Base-by-base conservation (phyloP, 2,888 invertebrate species). In the Platerodrilus igneus region DNA sequence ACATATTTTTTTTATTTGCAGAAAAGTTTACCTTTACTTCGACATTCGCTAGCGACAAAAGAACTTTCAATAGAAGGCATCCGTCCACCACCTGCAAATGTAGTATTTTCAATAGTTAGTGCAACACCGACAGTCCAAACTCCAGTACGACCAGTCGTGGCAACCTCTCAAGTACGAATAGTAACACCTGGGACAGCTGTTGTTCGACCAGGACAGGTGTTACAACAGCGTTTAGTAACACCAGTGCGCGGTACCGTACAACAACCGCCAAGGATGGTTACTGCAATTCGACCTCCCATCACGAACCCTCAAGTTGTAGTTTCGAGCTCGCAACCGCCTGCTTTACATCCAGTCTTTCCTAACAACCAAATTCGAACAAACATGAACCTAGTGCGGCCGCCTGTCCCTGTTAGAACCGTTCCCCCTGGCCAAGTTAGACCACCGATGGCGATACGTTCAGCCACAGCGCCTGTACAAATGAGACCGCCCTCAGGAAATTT, bases 21-120 rank as follows among this genome's bases (percentile, higher is more conserved):
- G 90, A 95, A 93, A 86, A 95, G 94, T 73, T 75, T 96, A 67
- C 95, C 96, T 21, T 76, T 92, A 50, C 75, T 96, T 48, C 79
- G 95, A 41, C 90, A 92, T 67, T 92, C 93, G 10, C 74, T 96
- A 55, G 86, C 86, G 45, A 86, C 82, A 23, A 87, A 89, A 69
- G 94, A 94, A 70, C 75, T 95, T 63, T 79, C 85, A 17, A 96
- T 97, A 58, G 95, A 96, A 54, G 96, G 96, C 8, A 93, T 97
- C 58, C 83, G 85, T 63, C 87, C 95, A 6, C 96, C 95, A 9
- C 83, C 89, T 13, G 74, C 83, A 47, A 79, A 78, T 45, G 76
- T 83, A 30, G 78, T 83, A 22, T 77, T 78, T 59, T 73, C 78
- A 23, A 69, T 74, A 53, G 71, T 73, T 40, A 67, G 60, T 26